A percentile compares a stretch with the other conserved stretches of the same genome.
phyloP scores from a whole-genome alignment of 2,797 vertebrate genomes.

The Meda fulgida region DNA sequence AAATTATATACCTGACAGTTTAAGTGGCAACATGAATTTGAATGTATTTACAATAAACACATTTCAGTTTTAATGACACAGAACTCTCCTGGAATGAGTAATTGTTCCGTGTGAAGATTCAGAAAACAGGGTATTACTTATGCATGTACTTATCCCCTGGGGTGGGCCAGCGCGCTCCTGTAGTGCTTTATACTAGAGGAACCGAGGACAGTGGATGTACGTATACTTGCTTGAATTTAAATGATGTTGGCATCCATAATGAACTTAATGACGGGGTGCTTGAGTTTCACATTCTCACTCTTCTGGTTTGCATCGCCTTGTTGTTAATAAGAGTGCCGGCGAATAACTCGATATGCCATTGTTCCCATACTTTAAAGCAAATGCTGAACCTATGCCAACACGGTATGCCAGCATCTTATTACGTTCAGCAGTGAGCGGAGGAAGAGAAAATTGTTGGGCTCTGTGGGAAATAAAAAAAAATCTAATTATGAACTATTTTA shows the following conservation, averaged over 20 bases:
- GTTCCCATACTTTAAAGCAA: conserved; percentile 30
- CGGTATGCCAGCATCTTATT: conserved; percentile 28
- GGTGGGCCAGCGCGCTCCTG: conserved; percentile 26
- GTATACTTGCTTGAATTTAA: conserved; percentile 54
- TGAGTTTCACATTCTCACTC: conserved; percentile 35
- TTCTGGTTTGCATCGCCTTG: conserved; percentile 42
- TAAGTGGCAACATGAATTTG: conserved; percentile 26
- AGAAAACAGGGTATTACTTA: conserved; percentile 47
- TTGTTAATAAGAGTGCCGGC: conserved; percentile 29
- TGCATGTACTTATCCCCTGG: conserved; percentile 38
- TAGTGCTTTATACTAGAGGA: conserved; percentile 28
- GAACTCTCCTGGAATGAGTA: conserved; percentile 30
- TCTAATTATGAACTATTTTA: conserved; percentile 25
- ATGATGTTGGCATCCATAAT: conserved; percentile 57
- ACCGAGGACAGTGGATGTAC: conserved; percentile 33
- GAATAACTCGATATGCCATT: conserved; percentile 12
- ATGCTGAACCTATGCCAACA: conserved; percentile 16
- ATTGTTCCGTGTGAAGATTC: conserved; percentile 45
- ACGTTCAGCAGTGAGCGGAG: conserved; percentile 23
- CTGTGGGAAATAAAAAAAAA: conserved; percentile 38
- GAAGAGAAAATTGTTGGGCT: conserved; percentile 31
- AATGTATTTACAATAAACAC: conserved; percentile 46
- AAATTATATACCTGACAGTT: conserved; percentile 35
- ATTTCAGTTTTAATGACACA: conserved; percentile 47
- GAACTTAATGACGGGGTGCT: conserved; percentile 46